Evolutionary conservation across 2,797 vertebrate species (phyloP).

Genomic region (Coccyzus lansbergi): DNA sequence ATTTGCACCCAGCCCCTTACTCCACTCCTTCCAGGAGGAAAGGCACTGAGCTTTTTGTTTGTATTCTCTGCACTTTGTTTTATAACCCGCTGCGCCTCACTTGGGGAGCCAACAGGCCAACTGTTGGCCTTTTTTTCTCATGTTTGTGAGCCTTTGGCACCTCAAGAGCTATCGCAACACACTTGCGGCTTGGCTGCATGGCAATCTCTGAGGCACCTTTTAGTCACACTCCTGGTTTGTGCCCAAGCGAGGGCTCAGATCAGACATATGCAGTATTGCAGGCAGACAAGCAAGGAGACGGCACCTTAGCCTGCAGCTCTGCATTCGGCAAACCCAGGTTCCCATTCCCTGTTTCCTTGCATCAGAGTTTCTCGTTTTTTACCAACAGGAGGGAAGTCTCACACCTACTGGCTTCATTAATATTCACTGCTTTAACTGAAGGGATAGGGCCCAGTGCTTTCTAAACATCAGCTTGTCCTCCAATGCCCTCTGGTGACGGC

Average conservation of each 20-base stretch:
- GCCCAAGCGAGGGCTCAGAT: neutral
- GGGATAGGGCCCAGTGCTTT: neutral
- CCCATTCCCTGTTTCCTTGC: neutral
- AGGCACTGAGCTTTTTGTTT: neutral
- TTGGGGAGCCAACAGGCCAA: neutral
- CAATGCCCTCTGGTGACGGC: slow-evolving; percentile 75
- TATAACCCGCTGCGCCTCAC: accelerated
- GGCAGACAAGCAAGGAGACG: neutral
- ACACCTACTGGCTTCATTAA: neutral
- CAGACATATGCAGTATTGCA: neutral
- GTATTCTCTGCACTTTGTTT: neutral
- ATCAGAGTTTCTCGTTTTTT: neutral
- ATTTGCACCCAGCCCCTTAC: neutral
- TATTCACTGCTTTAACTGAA: neutral
- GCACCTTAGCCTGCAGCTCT: neutral
- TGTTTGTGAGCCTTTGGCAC: neutral
- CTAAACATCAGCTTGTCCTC: slow-evolving; percentile 57
- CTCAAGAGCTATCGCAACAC: neutral
- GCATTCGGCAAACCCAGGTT: neutral
- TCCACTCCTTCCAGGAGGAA: neutral
- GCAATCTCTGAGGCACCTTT: neutral
- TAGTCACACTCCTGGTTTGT: neutral
- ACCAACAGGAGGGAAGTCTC: neutral
- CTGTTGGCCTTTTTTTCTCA: neutral
- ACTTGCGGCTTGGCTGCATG: neutral